Conservation (phyloP, 2,888 invertebrate species). For the Sisyra terminalis region DNA sequence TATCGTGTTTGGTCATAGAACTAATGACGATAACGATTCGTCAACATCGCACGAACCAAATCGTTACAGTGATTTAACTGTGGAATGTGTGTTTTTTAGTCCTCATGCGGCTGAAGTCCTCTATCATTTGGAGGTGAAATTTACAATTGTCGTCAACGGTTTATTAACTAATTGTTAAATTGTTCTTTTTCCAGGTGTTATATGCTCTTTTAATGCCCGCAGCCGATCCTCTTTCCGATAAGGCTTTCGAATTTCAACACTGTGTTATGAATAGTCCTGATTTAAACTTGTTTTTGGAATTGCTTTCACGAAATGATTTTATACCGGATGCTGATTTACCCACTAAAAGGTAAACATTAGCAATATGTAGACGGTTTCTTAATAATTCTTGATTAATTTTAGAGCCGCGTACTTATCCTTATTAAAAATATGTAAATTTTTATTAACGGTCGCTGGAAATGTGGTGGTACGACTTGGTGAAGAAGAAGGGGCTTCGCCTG, state of each 20-base stretch:
- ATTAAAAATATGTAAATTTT: slow-evolving; percentile 74
- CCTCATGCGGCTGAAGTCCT: slow-evolving; percentile 58
- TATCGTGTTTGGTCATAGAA: slow-evolving; percentile 15
- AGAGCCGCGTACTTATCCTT: slow-evolving; percentile 79
- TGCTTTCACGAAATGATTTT: slow-evolving; percentile 74
- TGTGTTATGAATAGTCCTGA: slow-evolving; percentile 50
- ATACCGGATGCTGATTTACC: slow-evolving; percentile 61
- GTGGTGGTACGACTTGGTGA: slow-evolving; percentile 40
- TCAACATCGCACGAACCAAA: slow-evolving; percentile 16
- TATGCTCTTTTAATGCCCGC: slow-evolving; percentile 90
- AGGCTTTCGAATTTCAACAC: slow-evolving; percentile 49
- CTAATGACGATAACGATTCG: slow-evolving; percentile 16
- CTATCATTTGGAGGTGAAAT: slow-evolving; percentile 49
- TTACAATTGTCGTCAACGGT: neutral
- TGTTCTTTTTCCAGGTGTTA: slow-evolving; percentile 39
- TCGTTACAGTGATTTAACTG: slow-evolving; percentile 24
- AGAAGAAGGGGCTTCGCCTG: slow-evolving; percentile 25
- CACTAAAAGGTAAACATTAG: slow-evolving; percentile 35
- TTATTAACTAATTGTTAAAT: neutral
- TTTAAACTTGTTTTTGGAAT: slow-evolving; percentile 52
- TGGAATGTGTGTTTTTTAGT: slow-evolving; percentile 50
- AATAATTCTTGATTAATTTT: slow-evolving; percentile 10
- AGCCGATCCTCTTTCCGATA: slow-evolving; percentile 59
- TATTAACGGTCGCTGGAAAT: slow-evolving; percentile 74
- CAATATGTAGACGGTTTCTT: too few relatives aligned